Conservation (phyloP, 2,888 invertebrate genomes). For the Tortricodes alternella region DNA sequence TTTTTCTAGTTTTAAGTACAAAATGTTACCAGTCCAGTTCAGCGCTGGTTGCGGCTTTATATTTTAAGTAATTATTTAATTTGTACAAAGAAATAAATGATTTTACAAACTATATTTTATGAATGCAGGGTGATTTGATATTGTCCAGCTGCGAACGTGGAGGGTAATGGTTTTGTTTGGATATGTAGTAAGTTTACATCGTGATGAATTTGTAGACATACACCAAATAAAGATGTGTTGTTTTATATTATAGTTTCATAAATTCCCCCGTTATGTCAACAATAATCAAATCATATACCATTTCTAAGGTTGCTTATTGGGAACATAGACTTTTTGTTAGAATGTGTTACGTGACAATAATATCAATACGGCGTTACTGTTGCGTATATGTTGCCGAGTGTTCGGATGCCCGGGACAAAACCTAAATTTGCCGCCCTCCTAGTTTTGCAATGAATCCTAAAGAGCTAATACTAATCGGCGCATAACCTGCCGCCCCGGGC, state of each 20-base stretch:
- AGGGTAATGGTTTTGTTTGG: slow-evolving; percentile 27
- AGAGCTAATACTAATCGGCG: too few relatives aligned
- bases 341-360: too few relatives aligned
- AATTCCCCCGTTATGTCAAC: background rate
- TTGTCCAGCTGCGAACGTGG: slow-evolving; percentile 12
- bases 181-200: slow-evolving; percentile 25
- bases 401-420: too few relatives aligned
- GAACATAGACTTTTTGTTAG: too few relatives aligned
- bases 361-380: too few relatives aligned
- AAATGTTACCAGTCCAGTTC: slow-evolving; percentile 32
- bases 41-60: slow-evolving; percentile 25
- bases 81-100: slow-evolving; percentile 22
- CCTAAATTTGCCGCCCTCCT: too few relatives aligned
- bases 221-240: slow-evolving; percentile 26
- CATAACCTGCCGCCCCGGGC: too few relatives aligned
- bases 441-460: too few relatives aligned
- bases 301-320: too few relatives aligned
- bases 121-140: slow-evolving; percentile 16
- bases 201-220: slow-evolving; percentile 28
- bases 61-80: slow-evolving; percentile 23
- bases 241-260: slow-evolving; percentile 20
- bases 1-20: slow-evolving; percentile 40
- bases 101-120: background rate
- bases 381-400: too few relatives aligned
- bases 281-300: too few relatives aligned